Evolutionary conservation across 53 echinoderm and acorn worm species (phyloP).

Genomic region (Astropecten irregularis): DNA sequence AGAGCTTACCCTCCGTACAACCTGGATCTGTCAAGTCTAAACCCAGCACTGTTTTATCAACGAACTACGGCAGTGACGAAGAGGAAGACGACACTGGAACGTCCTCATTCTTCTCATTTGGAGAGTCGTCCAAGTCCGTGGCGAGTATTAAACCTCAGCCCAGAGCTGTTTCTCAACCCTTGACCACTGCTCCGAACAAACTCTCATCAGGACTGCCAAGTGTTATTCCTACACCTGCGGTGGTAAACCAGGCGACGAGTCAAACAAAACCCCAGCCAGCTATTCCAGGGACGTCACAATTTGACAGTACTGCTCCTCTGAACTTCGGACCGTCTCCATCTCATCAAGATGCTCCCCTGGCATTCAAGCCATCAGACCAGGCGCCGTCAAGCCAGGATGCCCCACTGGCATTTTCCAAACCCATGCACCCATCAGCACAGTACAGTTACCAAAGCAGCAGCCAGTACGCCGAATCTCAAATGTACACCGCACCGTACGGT

Average conservation of each 20-base stretch:
- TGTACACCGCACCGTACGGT: constrained; percentile 1
- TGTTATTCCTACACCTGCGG: too few species aligned
- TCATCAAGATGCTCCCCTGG: constrained; percentile 62
- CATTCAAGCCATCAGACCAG: constrained; percentile 55
- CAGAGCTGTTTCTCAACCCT: too few species aligned
- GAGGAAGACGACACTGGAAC: constrained; percentile 21
- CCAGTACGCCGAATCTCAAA: constrained; percentile 26
- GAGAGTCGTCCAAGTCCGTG: not conserved
- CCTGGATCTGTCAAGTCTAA: not conserved
- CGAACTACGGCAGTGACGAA: constrained; percentile 7
- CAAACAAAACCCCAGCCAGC: not conserved
- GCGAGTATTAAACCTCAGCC: too few species aligned
- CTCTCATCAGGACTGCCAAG: too few species aligned
- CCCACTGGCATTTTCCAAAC: constrained; percentile 13
- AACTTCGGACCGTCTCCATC: not conserved
- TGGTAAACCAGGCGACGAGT: not conserved
- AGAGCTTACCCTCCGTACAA: constrained; percentile 9
- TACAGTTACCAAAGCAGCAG: constrained; percentile 19
- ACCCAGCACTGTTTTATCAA: not conserved
- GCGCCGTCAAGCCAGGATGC: constrained; percentile 7
- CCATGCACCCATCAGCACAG: not conserved
- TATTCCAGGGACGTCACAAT: too few species aligned
- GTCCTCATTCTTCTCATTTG: constrained; percentile 40
- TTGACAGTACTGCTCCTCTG: not conserved
- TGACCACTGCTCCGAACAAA: too few species aligned